These are phyloP conservation scores for Drosophila yakuba DNA, from an alignment of 1,140 invertebrate genomes.

Conservation along the genomic window DNA sequence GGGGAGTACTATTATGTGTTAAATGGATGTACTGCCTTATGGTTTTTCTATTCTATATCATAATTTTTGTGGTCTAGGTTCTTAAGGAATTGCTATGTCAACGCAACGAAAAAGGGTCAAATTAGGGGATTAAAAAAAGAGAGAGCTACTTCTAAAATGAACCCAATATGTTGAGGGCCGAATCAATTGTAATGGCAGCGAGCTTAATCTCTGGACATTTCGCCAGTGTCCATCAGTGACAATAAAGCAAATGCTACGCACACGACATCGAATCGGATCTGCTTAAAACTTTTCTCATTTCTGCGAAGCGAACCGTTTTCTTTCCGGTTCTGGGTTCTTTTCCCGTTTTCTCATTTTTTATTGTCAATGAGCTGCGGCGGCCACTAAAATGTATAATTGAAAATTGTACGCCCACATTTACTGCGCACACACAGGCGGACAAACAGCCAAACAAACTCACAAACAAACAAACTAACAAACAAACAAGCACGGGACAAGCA, in stretches of 20 bases:
- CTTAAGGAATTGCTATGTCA: neutral
- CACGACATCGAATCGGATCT: conserved; percentile 35
- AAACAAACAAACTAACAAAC: neutral
- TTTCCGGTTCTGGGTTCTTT: conserved; percentile 17
- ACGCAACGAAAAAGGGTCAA: neutral
- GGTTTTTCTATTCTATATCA: neutral
- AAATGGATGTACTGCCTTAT: too few species aligned
- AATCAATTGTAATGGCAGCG: neutral
- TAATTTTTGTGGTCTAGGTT: neutral
- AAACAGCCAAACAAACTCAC: conserved; percentile 17
- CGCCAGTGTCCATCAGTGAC: neutral
- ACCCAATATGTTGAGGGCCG: neutral
- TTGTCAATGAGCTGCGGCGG: conserved; percentile 66
- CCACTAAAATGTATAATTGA: conserved; percentile 79
- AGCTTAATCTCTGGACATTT: conserved; percentile 21
- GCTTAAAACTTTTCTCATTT: conserved; percentile 67
- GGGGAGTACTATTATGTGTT: too few species aligned
- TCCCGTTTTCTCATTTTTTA: conserved; percentile 19
- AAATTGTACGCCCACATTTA: conserved; percentile 76
- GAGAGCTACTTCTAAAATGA: neutral
- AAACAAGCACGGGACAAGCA: conserved; percentile 32
- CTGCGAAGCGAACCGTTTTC: conserved; percentile 51
- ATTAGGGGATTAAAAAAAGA: neutral
- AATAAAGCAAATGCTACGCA: conserved; percentile 31
- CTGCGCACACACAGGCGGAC: conserved; percentile 21